These are phyloP conservation scores for Leptobrachium ailaonicum DNA, from an alignment of 2,113 vertebrate species.

Conservation along the genomic window DNA sequence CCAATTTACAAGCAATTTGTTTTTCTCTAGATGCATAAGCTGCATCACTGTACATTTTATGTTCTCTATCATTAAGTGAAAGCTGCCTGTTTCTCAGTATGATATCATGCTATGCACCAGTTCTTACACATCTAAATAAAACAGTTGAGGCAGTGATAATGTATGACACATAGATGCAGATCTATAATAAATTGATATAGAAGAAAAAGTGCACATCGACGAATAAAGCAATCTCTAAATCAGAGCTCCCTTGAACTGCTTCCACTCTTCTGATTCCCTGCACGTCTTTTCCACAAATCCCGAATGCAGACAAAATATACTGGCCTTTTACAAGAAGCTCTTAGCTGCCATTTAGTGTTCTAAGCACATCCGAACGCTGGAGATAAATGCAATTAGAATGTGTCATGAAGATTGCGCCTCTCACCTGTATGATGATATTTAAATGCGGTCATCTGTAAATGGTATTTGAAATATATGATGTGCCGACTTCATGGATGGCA, in stretches of 20 bases:
- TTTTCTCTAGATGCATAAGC: too few species aligned
- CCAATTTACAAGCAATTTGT: too few species aligned
- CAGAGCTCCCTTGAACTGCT: neutral
- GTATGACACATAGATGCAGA: constrained; percentile 6
- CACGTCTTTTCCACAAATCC: neutral
- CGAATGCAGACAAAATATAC: neutral
- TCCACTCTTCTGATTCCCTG: neutral
- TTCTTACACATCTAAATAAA: neutral
- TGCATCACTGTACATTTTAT: too few species aligned
- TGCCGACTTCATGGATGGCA: neutral
- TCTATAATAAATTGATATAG: neutral
- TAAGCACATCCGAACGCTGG: neutral
- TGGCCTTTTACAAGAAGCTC: constrained; percentile 5
- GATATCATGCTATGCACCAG: neutral
- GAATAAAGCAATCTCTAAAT: neutral
- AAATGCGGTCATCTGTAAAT: constrained; percentile 4
- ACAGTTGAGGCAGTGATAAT: neutral
- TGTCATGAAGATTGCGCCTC: constrained; percentile 4
- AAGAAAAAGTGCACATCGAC: neutral
- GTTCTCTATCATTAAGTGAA: too few species aligned
- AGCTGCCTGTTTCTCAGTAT: too few species aligned
- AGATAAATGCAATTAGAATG: constrained; percentile 2
- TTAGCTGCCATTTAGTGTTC: neutral
- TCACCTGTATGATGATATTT: constrained; percentile 18
- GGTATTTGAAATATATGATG: constrained; percentile 21